Evolutionary conservation across 2,888 invertebrate species (phyloP).

Genomic region (Hirtodrosophila duncani): DNA sequence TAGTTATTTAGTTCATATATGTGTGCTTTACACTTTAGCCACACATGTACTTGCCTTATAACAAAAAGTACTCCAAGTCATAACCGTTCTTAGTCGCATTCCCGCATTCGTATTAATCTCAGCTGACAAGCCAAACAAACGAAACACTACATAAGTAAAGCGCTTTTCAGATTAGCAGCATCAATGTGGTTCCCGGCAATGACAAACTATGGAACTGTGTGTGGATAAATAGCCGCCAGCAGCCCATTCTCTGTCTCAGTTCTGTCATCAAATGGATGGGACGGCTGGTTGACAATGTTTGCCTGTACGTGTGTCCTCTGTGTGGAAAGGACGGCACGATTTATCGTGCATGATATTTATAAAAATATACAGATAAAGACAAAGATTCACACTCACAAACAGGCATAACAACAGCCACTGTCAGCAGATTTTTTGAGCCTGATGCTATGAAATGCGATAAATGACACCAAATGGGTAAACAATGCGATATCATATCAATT

Average conservation of each 20-base stretch:
- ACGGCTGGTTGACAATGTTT: slow-evolving; percentile 20
- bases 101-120: slow-evolving; percentile 6
- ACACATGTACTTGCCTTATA: too few species aligned
- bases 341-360: slow-evolving; percentile 57
- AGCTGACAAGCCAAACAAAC: slow-evolving; percentile 32
- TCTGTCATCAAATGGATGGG: slow-evolving; percentile 38
- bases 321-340: slow-evolving; percentile 38
- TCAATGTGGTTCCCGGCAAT: slow-evolving; percentile 34
- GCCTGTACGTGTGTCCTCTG: slow-evolving; percentile 1
- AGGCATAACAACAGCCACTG: slow-evolving; percentile 30
- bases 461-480: slow-evolving; percentile 46
- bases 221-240: slow-evolving; percentile 37
- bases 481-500: slow-evolving; percentile 41
- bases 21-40: too few species aligned
- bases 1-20: too few species aligned
- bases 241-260: neutral
- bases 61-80: slow-evolving; percentile 1
- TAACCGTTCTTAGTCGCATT: slow-evolving; percentile 5
- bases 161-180: slow-evolving; percentile 30
- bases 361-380: slow-evolving; percentile 45
- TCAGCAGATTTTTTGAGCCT: slow-evolving; percentile 47
- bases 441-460: slow-evolving; percentile 46
- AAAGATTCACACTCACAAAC: slow-evolving; percentile 34
- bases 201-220: too few species aligned
- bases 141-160: slow-evolving; percentile 15